Percentiles rank a stretch among this genome's conserved stretches.
Conservation (phyloP, 2,113 vertebrate genomes). For the Orthonyx spaldingii region DNA sequence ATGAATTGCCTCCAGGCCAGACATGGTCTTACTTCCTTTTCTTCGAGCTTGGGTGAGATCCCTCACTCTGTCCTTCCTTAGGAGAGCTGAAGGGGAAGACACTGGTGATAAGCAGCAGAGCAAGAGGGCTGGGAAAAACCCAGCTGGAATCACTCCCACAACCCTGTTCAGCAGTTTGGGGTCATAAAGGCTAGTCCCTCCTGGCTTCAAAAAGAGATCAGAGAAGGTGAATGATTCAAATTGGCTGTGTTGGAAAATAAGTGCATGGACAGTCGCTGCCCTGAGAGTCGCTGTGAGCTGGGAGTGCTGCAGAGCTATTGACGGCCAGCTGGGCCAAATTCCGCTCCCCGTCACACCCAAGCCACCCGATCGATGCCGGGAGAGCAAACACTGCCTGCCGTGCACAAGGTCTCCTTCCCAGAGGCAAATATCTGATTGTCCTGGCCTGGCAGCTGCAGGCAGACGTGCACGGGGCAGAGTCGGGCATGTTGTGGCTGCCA, state of each 20-base stretch:
- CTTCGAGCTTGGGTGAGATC: not conserved
- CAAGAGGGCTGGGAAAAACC: not conserved
- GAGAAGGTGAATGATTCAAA: constrained; percentile 13
- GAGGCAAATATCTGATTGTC: constrained; percentile 16
- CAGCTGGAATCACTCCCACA: not conserved
- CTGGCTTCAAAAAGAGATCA: not conserved
- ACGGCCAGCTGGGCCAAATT: not conserved
- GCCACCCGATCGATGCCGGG: not conserved
- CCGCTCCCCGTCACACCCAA: not conserved
- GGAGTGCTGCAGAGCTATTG: not conserved
- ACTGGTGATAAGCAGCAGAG: not conserved
- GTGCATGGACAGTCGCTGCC: not conserved
- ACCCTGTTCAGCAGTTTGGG: not conserved
- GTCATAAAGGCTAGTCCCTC: not conserved
- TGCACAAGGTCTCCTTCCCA: constrained; percentile 52
- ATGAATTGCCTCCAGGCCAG: not conserved
- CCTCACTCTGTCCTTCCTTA: not conserved
- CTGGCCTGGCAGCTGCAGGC: not conserved
- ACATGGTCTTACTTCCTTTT: not conserved
- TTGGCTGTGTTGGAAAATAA: not conserved
- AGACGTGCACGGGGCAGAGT: rapidly evolving
- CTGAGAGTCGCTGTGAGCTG: not conserved
- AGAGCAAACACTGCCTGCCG: not conserved
- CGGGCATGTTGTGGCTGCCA: not conserved
- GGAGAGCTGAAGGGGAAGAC: not conserved